Conservation (phyloP, 2,888 invertebrate genomes). For the Julus scandinavius region DNA sequence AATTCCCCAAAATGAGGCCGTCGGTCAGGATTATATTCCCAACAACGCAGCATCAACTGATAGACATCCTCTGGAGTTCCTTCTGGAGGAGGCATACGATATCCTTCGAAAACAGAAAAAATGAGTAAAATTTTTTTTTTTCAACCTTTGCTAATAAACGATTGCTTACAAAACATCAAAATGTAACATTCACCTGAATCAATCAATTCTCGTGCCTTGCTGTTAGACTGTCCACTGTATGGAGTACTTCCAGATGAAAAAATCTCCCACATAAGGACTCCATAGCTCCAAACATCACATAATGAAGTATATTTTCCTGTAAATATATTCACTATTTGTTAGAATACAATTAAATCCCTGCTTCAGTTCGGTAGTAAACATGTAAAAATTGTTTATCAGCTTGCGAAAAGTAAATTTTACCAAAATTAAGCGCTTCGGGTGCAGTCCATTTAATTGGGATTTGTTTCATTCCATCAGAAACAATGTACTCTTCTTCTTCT, state of each 20-base stretch:
- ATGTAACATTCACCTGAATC: conserved; percentile 77
- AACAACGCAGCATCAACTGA: conserved; percentile 89
- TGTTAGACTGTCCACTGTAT: conserved; percentile 93
- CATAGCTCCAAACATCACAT: conserved; percentile 98
- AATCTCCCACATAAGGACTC: conserved; percentile 96
- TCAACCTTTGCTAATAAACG: not conserved
- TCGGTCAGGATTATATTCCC: conserved; percentile 92
- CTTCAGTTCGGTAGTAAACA: not conserved
- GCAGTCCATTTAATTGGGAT: conserved; percentile 99
- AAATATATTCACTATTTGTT: not conserved
- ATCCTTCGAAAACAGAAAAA: conserved; percentile 72
- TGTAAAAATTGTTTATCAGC: conserved; percentile 59
- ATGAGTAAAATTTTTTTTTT: not conserved
- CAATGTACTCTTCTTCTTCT: conserved; percentile 96
- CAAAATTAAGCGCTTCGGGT: conserved; percentile 94
- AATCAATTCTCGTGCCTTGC: conserved; percentile 91
- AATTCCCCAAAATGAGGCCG: conserved; percentile 93
- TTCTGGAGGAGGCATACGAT: conserved; percentile 91
- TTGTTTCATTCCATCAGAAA: conserved; percentile 97
- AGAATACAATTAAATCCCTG: not conserved
- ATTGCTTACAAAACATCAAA: not conserved
- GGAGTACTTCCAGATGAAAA: conserved; percentile 94
- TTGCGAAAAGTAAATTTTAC: conserved; percentile 69
- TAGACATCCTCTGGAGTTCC: conserved; percentile 90
- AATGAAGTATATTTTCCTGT: conserved; percentile 91